A percentile compares a stretch with the other conserved stretches of the same genome.
Evolutionary conservation across 2,797 vertebrate species (phyloP).

Genomic region (Tapera naevia): DNA sequence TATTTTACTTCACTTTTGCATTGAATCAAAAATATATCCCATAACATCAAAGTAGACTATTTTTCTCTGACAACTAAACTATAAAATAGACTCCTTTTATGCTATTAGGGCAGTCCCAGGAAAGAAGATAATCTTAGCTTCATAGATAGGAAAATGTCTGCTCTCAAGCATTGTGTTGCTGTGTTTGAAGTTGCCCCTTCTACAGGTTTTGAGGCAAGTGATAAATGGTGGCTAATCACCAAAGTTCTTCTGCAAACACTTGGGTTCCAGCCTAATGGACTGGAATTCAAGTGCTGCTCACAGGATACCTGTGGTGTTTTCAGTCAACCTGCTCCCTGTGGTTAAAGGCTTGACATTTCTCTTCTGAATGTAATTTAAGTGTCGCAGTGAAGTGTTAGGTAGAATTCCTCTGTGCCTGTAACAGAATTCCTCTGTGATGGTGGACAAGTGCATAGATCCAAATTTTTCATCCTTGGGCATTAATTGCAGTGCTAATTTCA

Average conservation of each 20-base stretch:
- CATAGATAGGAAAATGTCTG: background rate
- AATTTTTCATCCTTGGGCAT: background rate
- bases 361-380: background rate
- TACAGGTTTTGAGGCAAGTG: background rate
- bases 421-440: background rate
- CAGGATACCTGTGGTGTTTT: background rate
- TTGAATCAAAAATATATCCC: background rate
- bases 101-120: background rate
- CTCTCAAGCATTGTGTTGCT: background rate
- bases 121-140: background rate
- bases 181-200: background rate
- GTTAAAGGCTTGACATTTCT: background rate
- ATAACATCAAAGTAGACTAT: background rate
- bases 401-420: background rate
- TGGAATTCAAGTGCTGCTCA: background rate
- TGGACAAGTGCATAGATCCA: background rate
- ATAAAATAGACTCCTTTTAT: background rate
- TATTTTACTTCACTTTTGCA: background rate
- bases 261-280: background rate
- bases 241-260: background rate
- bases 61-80: background rate
- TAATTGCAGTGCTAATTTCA: background rate
- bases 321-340: background rate
- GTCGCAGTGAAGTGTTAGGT: background rate
- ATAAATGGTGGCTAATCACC: background rate